A percentile compares a stretch with the other conserved stretches of the same genome.
phyloP scores from a whole-genome alignment of 2,113 vertebrate genomes.

The Leucoraja erinaceus region DNA sequence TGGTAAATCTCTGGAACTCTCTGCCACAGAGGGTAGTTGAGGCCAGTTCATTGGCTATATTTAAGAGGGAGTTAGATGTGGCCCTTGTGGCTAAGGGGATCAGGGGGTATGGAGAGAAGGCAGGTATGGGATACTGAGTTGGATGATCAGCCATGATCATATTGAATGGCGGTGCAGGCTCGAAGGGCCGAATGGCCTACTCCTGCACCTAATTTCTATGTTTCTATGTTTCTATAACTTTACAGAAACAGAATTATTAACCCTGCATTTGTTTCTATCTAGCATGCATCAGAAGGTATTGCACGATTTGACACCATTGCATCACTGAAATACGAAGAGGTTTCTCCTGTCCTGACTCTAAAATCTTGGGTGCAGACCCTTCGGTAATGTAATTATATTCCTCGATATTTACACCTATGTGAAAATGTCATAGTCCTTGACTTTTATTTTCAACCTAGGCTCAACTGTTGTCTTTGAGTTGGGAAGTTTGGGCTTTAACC shows the following conservation, averaged over 20 bases:
- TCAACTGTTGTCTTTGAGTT: not conserved
- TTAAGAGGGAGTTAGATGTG: too few relatives aligned
- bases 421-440: not conserved
- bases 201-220: too few relatives aligned
- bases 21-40: too few relatives aligned
- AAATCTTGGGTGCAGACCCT: conserved; percentile 39
- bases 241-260: not conserved
- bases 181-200: too few relatives aligned
- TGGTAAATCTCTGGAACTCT: too few relatives aligned
- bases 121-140: too few relatives aligned
- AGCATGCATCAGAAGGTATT: conserved; percentile 36
- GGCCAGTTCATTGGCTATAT: too few relatives aligned
- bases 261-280: not conserved
- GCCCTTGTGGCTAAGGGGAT: too few relatives aligned
- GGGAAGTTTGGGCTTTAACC: not conserved
- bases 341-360: conserved; percentile 24
- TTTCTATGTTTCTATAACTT: too few relatives aligned
- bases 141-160: too few relatives aligned
- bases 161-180: too few relatives aligned
- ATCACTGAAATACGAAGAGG: conserved; percentile 37
- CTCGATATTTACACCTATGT: not conserved
- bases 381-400: not conserved
- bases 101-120: too few relatives aligned
- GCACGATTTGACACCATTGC: conserved; percentile 8
- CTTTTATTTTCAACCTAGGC: not conserved